A percentile compares a stretch with the other conserved stretches of the same genome.
These are phyloP conservation scores for Ophion ellenae DNA, from an alignment of 2,888 invertebrate species.

Conservation along the genomic window DNA sequence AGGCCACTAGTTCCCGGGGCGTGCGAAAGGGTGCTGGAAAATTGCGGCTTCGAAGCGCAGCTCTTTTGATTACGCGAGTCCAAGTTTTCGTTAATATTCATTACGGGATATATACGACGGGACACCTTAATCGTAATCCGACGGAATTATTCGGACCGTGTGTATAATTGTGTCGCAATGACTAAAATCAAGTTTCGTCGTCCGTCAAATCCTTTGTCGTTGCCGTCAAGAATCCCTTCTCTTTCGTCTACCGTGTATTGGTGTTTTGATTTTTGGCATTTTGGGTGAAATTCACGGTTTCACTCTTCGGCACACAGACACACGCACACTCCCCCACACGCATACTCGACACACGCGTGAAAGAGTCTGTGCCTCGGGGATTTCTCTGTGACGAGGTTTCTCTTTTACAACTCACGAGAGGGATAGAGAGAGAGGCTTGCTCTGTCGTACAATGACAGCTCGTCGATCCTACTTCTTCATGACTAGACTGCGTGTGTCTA, in stretches of 20 bases:
- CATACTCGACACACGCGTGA: background rate
- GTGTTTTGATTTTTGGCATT: constrained; percentile 54
- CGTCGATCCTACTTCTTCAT: constrained; percentile 28
- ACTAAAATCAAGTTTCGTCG: background rate
- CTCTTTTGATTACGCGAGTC: constrained; percentile 16
- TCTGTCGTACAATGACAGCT: constrained; percentile 28
- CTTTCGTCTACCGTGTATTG: constrained; percentile 24
- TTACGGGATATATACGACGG: constrained; percentile 9
- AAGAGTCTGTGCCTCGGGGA: background rate
- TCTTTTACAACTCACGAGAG: constrained; percentile 14
- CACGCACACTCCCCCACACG: background rate
- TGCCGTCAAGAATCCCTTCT: background rate
- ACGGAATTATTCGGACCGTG: constrained; percentile 24
- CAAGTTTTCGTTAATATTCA: background rate
- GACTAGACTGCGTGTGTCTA: constrained; percentile 35
- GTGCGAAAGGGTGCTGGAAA: background rate
- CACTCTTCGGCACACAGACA: background rate
- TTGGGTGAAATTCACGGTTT: constrained; percentile 38
- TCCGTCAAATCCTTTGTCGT: constrained; percentile 30
- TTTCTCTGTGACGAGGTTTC: background rate
- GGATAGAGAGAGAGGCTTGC: background rate
- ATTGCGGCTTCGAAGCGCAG: constrained; percentile 2
- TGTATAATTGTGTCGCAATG: constrained; percentile 15
- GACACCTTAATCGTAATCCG: background rate
- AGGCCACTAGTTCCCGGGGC: background rate